phyloP scores from a whole-genome alignment of 2,113 vertebrate species.

The Anas platyrhynchos region DNA sequence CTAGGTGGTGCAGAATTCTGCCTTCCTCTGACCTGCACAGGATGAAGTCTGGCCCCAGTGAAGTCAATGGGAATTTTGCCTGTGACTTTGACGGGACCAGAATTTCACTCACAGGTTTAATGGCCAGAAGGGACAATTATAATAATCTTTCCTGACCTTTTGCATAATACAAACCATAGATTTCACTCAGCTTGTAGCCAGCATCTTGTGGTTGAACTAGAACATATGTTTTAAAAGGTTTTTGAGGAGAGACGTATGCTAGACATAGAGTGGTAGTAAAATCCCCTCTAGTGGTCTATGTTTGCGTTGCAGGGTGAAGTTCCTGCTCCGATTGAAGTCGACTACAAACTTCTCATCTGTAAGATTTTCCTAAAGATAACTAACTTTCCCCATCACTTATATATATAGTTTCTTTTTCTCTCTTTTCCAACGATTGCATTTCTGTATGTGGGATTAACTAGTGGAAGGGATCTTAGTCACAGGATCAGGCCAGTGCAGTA shows the following conservation, averaged over 20 bases:
- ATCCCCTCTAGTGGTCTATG: slow-evolving; percentile 40
- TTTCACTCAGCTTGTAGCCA: slow-evolving; percentile 18
- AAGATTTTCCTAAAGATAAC: neutral
- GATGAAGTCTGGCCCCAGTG: neutral
- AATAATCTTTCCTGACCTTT: slow-evolving; percentile 35
- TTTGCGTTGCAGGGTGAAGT: slow-evolving; percentile 9
- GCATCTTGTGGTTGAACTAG: neutral
- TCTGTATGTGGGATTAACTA: neutral
- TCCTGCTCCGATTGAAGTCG: neutral
- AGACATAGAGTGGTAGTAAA: slow-evolving; percentile 51
- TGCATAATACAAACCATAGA: neutral
- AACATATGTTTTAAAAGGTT: neutral
- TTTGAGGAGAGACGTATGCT: neutral
- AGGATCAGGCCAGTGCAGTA: neutral
- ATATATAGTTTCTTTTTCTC: no score
- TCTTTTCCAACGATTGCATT: neutral
- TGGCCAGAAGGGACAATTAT: slow-evolving; percentile 42
- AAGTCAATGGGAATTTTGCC: neutral
- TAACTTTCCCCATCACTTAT: neutral
- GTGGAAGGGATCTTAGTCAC: neutral
- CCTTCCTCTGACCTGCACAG: neutral
- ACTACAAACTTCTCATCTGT: neutral
- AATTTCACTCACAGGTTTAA: slow-evolving; percentile 23
- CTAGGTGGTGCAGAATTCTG: neutral
- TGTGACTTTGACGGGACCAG: accelerated